These are phyloP conservation scores for Sternotherus odoratus DNA, from an alignment of 2,797 vertebrate species.

Conservation along the genomic window DNA sequence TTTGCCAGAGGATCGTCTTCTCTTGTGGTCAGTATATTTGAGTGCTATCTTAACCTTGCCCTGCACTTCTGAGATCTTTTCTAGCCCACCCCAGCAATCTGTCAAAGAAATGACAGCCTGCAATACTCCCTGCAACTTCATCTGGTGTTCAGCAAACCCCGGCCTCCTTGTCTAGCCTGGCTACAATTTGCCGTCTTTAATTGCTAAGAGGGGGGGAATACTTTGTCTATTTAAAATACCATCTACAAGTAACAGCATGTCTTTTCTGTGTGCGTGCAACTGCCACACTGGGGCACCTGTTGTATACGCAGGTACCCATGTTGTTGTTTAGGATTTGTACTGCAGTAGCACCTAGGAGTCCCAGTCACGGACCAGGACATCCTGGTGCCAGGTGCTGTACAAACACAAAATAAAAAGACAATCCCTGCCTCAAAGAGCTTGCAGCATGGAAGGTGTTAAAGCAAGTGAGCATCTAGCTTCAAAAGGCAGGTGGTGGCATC, in stretches of 20 bases:
- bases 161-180: background rate
- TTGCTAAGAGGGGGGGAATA: background rate
- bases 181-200: background rate
- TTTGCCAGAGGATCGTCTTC: background rate
- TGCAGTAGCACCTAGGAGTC: background rate
- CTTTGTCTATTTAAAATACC: background rate
- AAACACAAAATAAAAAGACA: background rate
- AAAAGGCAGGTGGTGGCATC: background rate
- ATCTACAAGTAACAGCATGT: background rate
- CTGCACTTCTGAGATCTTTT: background rate
- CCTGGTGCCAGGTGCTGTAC: background rate
- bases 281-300: background rate
- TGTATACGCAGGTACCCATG: background rate
- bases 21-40: background rate
- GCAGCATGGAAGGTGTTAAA: background rate
- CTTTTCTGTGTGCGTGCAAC: background rate
- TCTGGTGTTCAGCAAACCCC: background rate
- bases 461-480: background rate
- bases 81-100: background rate
- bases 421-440: background rate
- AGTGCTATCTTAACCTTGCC: background rate
- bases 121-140: background rate
- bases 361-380: background rate
- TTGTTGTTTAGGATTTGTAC: background rate
- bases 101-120: background rate